Evolutionary conservation across 1,140 invertebrate genomes (phyloP), one percentile per base, ranked within the genome.

Genomic region (Rhysida immarginata): DNA sequence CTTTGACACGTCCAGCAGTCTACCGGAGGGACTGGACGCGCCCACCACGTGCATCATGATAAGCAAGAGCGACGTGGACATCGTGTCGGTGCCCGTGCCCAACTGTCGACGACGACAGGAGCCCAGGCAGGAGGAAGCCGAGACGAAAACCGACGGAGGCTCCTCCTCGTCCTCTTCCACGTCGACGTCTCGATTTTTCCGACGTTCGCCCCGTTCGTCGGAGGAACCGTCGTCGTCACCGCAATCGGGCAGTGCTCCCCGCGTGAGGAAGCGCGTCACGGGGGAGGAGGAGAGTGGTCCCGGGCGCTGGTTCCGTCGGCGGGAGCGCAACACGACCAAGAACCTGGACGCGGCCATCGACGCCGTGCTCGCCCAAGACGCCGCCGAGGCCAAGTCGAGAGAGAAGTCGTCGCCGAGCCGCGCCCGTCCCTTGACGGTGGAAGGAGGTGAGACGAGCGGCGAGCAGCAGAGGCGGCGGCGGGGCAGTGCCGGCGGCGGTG

Each of bases 341-440:
- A 55, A 77, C 5, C 74, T 74, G 8, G 74, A 76, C 60, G 60
- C 74, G 45, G 68, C 65, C 16, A 70, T 72, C 64, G 68, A 51
- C 25, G 54, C 42, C 14, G 44, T 44, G n/a, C 41, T 56, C n/a
- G 14, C 13, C 5, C 74, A 74, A 13, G 74, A 76, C 60, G 60
- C 74, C 46, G 68, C 65, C 16, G 69, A 71, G 63, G 68, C 42
- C 25, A 41, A 26, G 14, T 5, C 29, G 5, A 35, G 16, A 8
- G 5, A 16, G 16, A 16, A 35, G 5, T 8, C 29, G 29, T 35
- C 29, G 29, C 29, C 29, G 5, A 35, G 29, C 16, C 29, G 29
- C 29, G 29, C 16, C 5, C 29, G 29, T 5, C 29, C 29, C 16
- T 16, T 35, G 29, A 35, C 5, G 5, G 29, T 35, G 5, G 57